phyloP scores from a whole-genome alignment of 2,113 vertebrate genomes.

The Ctenodactylus gundi region DNA sequence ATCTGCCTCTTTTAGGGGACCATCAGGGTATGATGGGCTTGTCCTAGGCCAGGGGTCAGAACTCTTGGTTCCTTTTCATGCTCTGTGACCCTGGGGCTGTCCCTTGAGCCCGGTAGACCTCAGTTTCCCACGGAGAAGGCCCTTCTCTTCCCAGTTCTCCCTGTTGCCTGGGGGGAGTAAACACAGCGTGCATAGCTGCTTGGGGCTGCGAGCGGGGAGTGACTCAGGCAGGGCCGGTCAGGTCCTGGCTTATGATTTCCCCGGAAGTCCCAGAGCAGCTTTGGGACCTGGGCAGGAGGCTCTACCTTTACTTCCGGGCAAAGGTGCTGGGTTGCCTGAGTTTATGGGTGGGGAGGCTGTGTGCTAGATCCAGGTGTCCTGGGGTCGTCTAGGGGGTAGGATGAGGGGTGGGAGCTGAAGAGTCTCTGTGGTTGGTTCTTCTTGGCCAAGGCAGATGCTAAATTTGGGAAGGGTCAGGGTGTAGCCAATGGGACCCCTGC shows the following conservation, averaged over 20 bases:
- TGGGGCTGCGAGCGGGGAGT: slow-evolving; percentile 3
- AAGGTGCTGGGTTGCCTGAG: background rate
- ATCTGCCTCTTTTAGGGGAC: background rate
- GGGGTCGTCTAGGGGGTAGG: no score
- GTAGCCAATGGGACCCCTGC: background rate
- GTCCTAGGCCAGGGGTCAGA: background rate
- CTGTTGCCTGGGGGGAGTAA: background rate
- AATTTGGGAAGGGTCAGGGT: background rate
- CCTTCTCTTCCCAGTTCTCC: background rate
- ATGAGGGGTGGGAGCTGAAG: background rate
- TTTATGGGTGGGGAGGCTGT: background rate
- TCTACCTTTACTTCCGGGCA: background rate
- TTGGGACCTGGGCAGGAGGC: background rate
- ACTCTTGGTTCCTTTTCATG: background rate
- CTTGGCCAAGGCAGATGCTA: background rate
- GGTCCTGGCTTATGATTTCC: background rate
- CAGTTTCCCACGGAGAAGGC: slow-evolving; percentile 52
- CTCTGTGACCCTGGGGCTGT: background rate
- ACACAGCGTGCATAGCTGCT: background rate
- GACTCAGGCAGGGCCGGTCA: slow-evolving; percentile 54
- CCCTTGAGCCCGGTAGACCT: background rate
- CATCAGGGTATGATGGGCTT: background rate
- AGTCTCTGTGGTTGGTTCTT: background rate
- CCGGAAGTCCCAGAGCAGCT: background rate
- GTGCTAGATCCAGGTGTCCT: background rate